Base-by-base conservation (phyloP, 2,113 vertebrate species). In the Zapus hudsonius region DNA sequence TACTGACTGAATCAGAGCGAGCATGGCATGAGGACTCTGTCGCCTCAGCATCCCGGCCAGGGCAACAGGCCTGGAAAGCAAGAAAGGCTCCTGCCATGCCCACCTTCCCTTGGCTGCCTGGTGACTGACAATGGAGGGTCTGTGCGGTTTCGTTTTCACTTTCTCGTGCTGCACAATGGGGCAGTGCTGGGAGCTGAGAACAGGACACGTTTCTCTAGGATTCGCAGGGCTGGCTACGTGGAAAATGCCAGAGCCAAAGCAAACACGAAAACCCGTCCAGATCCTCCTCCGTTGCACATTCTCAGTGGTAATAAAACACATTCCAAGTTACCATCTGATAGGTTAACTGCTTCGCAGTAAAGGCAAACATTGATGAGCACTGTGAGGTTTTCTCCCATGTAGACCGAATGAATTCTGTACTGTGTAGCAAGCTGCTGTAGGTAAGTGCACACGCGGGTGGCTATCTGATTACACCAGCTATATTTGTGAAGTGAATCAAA, bases 91-190 rank as follows among this genome's bases (percentile, higher is more conserved):
- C 91, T 61, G 61, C 23, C 72, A 52, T 75, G 85, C 82, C 89
- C 91, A 90, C 93, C 66, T n/a, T n/a, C n/a, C n/a, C n/a, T n/a
- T n/a, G n/a, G n/a, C n/a, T n/a, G n/a, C n/a, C n/a, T n/a, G n/a
- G n/a, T n/a, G n/a, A n/a, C n/a, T 94, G 90, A 96, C 96, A 97
- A 96, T 96, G 97, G 87, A 63, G 84, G 57, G 83, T 96, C 94
- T 97, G 96, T 97, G 91, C 83, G 42, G 84, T 96, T 97, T 97
- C 97, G 31, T 96, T 97, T 97, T 97, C 97, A 82, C 94, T 97
- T 97, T 97, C 84, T 29, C 78, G 85, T 90, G 66, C 91, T 64
- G 70, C 90, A 95, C 96, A 96, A 95, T 93, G 95, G 84, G 57
- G 87, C 81, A 70, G 85, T 74, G 87, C 95, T 83, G 67, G 84